These are phyloP conservation scores for Hydra vulgaris DNA, from an alignment of 30 jellyfish, hydroid and myxozoan species.

Conservation along the genomic window DNA sequence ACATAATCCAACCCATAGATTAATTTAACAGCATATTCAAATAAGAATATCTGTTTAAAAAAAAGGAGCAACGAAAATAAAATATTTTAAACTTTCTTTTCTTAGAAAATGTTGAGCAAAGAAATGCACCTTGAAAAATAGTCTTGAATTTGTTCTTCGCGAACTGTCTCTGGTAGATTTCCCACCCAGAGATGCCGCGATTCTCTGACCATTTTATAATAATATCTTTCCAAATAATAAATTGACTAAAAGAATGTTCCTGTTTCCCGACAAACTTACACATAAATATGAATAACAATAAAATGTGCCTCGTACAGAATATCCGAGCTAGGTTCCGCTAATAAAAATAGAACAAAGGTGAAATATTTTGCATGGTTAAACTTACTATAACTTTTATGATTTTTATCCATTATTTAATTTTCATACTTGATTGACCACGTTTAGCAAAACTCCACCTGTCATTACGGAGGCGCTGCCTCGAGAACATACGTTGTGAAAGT, in stretches of 20 bases:
- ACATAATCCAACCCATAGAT: not conserved
- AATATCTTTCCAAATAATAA: not conserved
- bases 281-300: not conserved
- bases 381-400: not conserved
- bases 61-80: not conserved
- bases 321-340: not conserved
- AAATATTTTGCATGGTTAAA: not conserved
- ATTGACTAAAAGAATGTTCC: not conserved
- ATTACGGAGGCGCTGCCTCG: no score
- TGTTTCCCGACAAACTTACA: not conserved
- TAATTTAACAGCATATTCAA: not conserved
- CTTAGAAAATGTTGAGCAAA: not conserved
- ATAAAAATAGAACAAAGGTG: not conserved
- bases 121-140: conserved; percentile 76
- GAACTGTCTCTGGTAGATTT: conserved; percentile 86
- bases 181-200: conserved; percentile 99
- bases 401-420: no score
- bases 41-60: not conserved
- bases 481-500: no score
- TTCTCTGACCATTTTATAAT: conserved; percentile 64
- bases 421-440: not conserved
- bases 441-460: not conserved
- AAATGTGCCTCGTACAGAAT: not conserved
- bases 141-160: conserved; percentile 77
- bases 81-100: not conserved